A percentile compares a stretch with the other conserved stretches of the same genome.
Conservation (phyloP, 2,888 invertebrate species). For the Deilephila porcellus region DNA sequence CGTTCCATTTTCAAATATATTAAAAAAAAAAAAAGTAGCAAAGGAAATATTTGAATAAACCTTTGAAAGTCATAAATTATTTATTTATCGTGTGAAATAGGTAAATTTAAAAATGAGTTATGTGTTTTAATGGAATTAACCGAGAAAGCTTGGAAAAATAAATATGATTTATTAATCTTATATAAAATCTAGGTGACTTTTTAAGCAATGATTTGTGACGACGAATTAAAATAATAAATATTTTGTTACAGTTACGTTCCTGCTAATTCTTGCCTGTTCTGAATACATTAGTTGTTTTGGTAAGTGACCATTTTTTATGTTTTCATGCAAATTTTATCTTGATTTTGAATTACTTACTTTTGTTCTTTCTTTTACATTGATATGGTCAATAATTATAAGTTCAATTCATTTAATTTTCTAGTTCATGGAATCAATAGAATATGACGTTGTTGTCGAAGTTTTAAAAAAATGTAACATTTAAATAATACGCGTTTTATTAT, state of each 20-base stretch:
- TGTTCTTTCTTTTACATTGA: not conserved
- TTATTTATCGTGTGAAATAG: no score
- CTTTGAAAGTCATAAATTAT: no score
- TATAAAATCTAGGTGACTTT: no score
- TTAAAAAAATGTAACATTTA: no score
- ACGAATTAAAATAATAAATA: conserved; percentile 29
- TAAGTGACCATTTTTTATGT: conserved; percentile 54
- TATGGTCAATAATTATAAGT: no score
- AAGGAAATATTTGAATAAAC: not conserved
- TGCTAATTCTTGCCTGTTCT: conserved; percentile 68
- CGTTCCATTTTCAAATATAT: conserved; percentile 33
- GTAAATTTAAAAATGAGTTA: no score
- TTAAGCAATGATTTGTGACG: not conserved
- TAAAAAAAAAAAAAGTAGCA: no score
- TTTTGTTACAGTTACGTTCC: conserved; percentile 73
- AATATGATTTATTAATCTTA: not conserved
- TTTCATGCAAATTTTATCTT: not conserved
- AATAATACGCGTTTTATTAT: no score
- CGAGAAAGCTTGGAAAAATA: not conserved
- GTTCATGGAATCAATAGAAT: no score
- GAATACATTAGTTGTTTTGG: conserved; percentile 68
- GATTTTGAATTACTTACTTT: not conserved
- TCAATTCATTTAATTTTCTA: no score
- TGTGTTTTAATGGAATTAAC: no score
- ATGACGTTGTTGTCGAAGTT: no score